Evolutionary conservation across 2,113 vertebrate species (phyloP), one percentile per base, ranked within the genome.

Genomic region (Amphiprion ocellaris): DNA sequence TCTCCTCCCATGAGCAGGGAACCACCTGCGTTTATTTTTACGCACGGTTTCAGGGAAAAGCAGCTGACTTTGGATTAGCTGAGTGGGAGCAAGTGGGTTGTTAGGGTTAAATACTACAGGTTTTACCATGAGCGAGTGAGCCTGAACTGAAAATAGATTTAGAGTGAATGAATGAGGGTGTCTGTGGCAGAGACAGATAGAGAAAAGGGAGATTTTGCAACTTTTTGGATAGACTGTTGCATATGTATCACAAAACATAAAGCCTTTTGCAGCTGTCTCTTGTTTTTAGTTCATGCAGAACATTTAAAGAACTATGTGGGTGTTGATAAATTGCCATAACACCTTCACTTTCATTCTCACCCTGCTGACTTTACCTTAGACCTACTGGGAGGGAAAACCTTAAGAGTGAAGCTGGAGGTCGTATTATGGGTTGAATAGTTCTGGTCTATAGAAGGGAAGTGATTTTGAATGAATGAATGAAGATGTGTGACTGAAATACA

Each of bases 61-160:
- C 39, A 55, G 44, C 62, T 70, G 78, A 74, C 47, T 50, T 47
- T n/a, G 14, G 50, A 79, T 73, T 67, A 72, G 65, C 71, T 81
- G 63, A n/a, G 24, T 39, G 21, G 49, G 30, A 37, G 60, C 14
- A 65, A 17, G 73, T 58, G 78, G 28, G 33, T 12, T 66, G 14
- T 60, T 24, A 54, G 26, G 41, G 21, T 21, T 46, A 30, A 58
- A 77, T 55, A 60, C 39, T 46, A 8, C 52, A 44, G 7, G 65
- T 62, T 54, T 15, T 44, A 4, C 47, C 52, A 28, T 26, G 23
- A 61, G 44, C 58, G 68, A 11, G 55, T 59, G 68, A 66, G n/a
- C 24, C 46, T 49, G 26, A 50, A 14, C 12, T 65, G 53, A 12
- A 50, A 12, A 21, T 64, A 52, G 62, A 46, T 56, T 46, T 47